phyloP scores from a whole-genome alignment of 2,113 vertebrate genomes.

The Taxidea taxus region DNA sequence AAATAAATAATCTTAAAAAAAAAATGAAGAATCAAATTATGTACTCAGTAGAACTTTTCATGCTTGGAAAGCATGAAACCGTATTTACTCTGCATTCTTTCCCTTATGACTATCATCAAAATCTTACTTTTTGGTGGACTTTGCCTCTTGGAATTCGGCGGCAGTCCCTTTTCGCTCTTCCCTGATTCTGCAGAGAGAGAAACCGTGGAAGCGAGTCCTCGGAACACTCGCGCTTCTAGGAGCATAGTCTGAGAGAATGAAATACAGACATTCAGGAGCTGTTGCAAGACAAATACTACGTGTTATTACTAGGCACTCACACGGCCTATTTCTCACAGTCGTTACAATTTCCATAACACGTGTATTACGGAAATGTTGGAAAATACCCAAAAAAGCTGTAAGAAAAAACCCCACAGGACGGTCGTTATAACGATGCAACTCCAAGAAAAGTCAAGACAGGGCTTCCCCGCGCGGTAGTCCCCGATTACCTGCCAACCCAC shows the following conservation, averaged over 20 bases:
- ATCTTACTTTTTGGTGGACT: slow-evolving; percentile 77
- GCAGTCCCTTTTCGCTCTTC: slow-evolving; percentile 66
- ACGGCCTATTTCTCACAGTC: neutral
- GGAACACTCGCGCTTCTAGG: slow-evolving; percentile 72
- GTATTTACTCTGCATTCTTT: neutral
- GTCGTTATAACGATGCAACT: neutral
- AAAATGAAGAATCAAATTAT: neutral
- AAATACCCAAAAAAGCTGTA: neutral
- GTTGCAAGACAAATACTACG: neutral
- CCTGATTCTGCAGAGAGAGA: slow-evolving; percentile 78
- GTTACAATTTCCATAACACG: neutral
- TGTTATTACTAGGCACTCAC: neutral
- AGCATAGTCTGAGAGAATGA: slow-evolving; percentile 76
- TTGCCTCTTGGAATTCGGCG: slow-evolving; percentile 19
- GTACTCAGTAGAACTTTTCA: neutral
- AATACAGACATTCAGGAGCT: neutral
- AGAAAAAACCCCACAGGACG: neutral
- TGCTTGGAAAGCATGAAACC: neutral
- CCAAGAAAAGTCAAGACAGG: neutral
- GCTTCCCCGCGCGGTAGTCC: neutral
- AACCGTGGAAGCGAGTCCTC: slow-evolving; percentile 68
- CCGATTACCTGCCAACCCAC: neutral
- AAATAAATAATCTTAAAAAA: no score
- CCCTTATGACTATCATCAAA: neutral
- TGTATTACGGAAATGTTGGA: neutral